Base-by-base conservation (phyloP, 2,113 vertebrate species). In the Mesitornis unicolor region DNA sequence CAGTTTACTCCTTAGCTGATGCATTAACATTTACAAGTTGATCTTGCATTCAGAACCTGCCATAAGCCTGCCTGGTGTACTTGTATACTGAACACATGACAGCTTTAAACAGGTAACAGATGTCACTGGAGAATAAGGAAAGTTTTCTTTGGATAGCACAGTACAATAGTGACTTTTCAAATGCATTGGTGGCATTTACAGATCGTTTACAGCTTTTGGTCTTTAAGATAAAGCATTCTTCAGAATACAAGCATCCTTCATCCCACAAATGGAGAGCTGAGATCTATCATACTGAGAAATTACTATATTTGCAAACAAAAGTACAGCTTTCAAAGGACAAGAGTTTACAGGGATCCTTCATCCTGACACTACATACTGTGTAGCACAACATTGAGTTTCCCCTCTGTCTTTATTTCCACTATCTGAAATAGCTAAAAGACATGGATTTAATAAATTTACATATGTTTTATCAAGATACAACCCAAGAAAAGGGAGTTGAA, bases 161-260 rank as follows among this genome's bases (percentile, higher is more conserved):
- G 47, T 40, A 84, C 45, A 83, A 26, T 38, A 75, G 24, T 13
- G 47, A 74, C 87, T 93, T 94, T 96, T 89, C 89, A 97, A 94
- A 95, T 56, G 45, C 92, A 86, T 95, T 96, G 94, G 42, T 83
- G 60, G 57, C 79, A 95, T 84, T 97, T 95, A 89, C 7, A 85
- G 82, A 95, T 89, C 90, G 81, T 59, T 53, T 48, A 68, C 60
- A 94, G 79, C 85, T 90, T 86, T 87, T 35, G 47, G 63, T 77
- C 17, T 85, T 93, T 74, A 40, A 48, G 56, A 75, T 29, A 85
- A 92, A 59, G 82, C 48, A 61, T 89, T 81, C 69, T 80, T 70
- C 79, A 67, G 16, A 82, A 56, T 22, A 31, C 13, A 63, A 1
- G 12, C 38, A 69, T 57, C 76, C 82, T 76, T 90, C 42, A 84